Percentiles rank a stretch among this genome's conserved stretches.
These are phyloP conservation scores for Gastrophryne carolinensis DNA, from an alignment of 2,797 vertebrate genomes.

Conservation along the genomic window DNA sequence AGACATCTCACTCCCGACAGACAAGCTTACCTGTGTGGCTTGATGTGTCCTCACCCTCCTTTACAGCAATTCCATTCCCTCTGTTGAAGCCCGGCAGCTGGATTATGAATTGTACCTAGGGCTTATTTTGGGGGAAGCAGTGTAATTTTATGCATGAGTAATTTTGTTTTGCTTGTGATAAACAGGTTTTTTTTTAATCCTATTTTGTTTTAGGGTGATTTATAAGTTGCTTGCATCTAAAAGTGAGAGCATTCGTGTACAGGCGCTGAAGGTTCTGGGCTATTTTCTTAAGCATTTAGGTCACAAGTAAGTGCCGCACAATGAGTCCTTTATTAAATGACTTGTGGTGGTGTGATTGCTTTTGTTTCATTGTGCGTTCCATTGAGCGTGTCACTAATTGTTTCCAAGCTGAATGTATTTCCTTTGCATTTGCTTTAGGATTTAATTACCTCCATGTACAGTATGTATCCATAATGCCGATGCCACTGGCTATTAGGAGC, in stretches of 20 bases:
- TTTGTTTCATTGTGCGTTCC: not conserved
- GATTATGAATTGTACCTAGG: no score
- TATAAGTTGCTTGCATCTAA: conserved; percentile 95
- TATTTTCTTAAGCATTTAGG: conserved; percentile 96
- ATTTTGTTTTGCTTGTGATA: no score
- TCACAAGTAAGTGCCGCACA: conserved; percentile 87
- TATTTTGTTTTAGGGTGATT: conserved; percentile 89
- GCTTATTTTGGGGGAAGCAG: no score
- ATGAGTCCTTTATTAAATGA: not conserved
- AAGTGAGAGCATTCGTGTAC: conserved; percentile 94
- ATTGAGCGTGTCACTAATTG: not conserved
- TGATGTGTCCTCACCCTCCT: no score
- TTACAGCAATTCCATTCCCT: no score
- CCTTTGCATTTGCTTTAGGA: not conserved
- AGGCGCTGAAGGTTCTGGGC: conserved; percentile 93
- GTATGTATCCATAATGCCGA: not conserved
- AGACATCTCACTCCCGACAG: no score
- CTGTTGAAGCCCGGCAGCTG: no score
- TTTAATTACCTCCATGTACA: not conserved
- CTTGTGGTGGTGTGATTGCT: not conserved
- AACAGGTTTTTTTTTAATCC: no score
- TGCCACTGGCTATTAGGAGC: not conserved
- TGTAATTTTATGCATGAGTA: no score
- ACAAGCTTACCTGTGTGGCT: no score
- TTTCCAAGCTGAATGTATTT: not conserved